These are phyloP conservation scores for Onychomys arenicola DNA, from an alignment of 2,797 vertebrate genomes.

Conservation along the genomic window DNA sequence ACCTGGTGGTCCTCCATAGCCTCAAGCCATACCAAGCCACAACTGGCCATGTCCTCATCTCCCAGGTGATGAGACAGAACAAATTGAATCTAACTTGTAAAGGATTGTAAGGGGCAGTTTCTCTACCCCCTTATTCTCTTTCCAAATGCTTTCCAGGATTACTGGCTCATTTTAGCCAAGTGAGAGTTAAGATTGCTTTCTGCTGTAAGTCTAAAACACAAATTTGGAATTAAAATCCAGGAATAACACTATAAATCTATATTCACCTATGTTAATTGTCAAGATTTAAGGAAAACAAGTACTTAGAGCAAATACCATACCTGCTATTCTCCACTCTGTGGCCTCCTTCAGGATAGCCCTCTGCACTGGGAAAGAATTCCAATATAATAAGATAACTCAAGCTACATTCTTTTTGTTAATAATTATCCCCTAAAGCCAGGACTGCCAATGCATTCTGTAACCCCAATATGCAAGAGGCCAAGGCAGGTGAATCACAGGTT, in stretches of 20 bases:
- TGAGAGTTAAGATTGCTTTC: slow-evolving; percentile 17
- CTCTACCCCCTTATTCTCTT: neutral
- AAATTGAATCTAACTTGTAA: neutral
- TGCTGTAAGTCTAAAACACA: neutral
- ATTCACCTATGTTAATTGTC: neutral
- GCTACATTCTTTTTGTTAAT: neutral
- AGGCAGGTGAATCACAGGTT: neutral
- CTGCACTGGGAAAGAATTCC: slow-evolving; percentile 9
- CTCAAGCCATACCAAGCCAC: neutral
- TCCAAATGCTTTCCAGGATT: neutral
- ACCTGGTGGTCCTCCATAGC: neutral
- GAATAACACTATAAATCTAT: neutral
- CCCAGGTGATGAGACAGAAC: neutral
- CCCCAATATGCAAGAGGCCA: neutral
- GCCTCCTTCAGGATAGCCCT: neutral
- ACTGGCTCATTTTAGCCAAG: neutral
- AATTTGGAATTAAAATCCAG: slow-evolving; percentile 44
- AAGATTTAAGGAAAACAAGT: slow-evolving; percentile 26
- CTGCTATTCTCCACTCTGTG: neutral
- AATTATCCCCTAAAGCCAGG: neutral
- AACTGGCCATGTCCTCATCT: neutral
- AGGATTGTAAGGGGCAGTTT: neutral
- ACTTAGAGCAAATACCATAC: neutral
- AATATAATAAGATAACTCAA: slow-evolving; percentile 3
- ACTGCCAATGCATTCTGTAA: neutral